Evolutionary conservation across 2,113 vertebrate genomes (phyloP).

Genomic region (Holacanthus passer): DNA sequence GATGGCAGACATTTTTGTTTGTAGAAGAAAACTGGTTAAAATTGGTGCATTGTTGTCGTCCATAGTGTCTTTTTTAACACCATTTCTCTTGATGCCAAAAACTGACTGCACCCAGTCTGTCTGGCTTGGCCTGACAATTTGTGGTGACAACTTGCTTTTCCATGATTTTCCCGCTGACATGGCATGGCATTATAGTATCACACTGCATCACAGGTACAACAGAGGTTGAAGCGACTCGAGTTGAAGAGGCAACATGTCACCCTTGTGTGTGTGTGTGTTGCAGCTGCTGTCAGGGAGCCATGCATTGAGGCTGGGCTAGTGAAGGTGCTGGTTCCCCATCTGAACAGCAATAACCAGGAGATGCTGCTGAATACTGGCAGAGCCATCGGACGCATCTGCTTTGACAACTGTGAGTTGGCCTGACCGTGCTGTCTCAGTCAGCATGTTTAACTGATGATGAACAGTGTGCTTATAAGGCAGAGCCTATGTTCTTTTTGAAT

Average conservation of each 20-base stretch:
- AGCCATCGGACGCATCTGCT: slow-evolving; percentile 92
- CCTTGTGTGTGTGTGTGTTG: slow-evolving; percentile 28
- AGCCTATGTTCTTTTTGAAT: background rate
- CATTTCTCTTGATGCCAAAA: no score
- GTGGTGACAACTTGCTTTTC: no score
- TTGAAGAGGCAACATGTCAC: background rate
- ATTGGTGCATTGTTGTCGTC: background rate
- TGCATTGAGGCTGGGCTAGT: slow-evolving; percentile 90
- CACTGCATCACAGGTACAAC: no score
- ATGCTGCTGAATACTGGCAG: slow-evolving; percentile 89
- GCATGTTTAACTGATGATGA: background rate
- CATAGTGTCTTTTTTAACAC: no score
- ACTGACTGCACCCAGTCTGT: no score
- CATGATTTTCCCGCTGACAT: no score
- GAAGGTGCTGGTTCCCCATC: slow-evolving; percentile 84
- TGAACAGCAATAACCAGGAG: slow-evolving; percentile 87
- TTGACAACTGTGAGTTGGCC: slow-evolving; percentile 87
- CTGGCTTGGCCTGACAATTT: no score
- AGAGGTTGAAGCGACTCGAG: background rate
- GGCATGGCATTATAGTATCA: no score
- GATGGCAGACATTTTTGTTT: no score
- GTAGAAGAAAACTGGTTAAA: no score
- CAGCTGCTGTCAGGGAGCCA: slow-evolving; percentile 86
- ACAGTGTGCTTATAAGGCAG: background rate
- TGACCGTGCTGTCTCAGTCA: background rate